phyloP scores from a whole-genome alignment of 1,140 invertebrate species.

The Anastrepha obliqua region DNA sequence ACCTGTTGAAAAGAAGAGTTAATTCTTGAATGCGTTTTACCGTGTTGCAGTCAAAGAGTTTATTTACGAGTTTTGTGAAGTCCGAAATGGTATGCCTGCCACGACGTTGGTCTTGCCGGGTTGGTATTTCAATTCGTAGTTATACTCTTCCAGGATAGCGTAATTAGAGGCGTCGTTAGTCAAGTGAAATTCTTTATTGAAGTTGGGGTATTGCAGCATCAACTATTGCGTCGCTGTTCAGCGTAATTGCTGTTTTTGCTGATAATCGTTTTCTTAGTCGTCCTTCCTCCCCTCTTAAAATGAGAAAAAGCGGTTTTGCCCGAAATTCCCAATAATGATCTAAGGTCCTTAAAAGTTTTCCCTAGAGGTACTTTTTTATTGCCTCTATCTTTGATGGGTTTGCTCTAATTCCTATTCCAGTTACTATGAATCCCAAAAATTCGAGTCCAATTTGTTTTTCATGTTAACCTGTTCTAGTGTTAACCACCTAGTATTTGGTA shows the following conservation, averaged over 20 bases:
- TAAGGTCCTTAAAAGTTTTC: slow-evolving; percentile 1
- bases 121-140: no score
- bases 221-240: slow-evolving; percentile 41
- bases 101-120: no score
- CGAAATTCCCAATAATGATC: slow-evolving; percentile 1
- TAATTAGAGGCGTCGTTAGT: slow-evolving; percentile 51
- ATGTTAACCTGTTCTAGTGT: background rate
- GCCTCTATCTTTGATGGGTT: background rate
- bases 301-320: slow-evolving; percentile 4
- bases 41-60: no score
- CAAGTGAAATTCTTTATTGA: slow-evolving; percentile 53
- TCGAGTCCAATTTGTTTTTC: background rate
- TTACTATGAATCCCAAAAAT: background rate
- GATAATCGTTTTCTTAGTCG: slow-evolving; percentile 52
- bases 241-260: slow-evolving; percentile 24
- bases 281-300: slow-evolving; percentile 56
- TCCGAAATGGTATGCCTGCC: no score
- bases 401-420: background rate
- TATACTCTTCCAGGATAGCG: background rate
- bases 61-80: no score
- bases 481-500: slow-evolving; percentile 54
- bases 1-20: background rate
- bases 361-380: background rate
- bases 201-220: slow-evolving; percentile 20
- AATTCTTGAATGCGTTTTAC: background rate